These are phyloP conservation scores for Drusus annulatus DNA, from an alignment of 1,140 invertebrate species.

Conservation along the genomic window DNA sequence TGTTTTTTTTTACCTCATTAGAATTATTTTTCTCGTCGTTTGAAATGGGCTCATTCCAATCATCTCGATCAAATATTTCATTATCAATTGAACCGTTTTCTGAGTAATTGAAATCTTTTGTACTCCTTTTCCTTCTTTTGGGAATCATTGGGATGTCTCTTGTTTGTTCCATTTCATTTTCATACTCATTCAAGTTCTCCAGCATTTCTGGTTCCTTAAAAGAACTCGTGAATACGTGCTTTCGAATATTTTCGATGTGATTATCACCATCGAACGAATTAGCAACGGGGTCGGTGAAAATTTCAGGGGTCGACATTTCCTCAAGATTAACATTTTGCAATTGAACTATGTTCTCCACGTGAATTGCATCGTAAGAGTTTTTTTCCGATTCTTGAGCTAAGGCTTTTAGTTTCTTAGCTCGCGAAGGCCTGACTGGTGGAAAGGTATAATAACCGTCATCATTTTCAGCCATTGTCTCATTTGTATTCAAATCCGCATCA, in stretches of 20 bases:
- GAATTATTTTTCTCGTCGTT: conserved; percentile 39
- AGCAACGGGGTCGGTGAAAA: conserved; percentile 46
- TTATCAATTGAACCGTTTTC: conserved; percentile 48
- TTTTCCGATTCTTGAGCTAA: conserved; percentile 39
- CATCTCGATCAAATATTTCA: conserved; percentile 47
- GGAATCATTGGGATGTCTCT: conserved; percentile 50
- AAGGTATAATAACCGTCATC: conserved; percentile 71
- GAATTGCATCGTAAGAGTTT: conserved; percentile 47
- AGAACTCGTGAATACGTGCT: conserved; percentile 43
- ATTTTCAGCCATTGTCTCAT: conserved; percentile 66
- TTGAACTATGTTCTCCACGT: conserved; percentile 51
- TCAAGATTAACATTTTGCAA: conserved; percentile 34
- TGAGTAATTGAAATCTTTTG: conserved; percentile 46
- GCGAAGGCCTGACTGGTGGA: conserved; percentile 68
- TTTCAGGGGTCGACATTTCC: conserved; percentile 41
- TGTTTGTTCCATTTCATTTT: conserved; percentile 58
- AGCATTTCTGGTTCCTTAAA: conserved; percentile 56
- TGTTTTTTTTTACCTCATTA: conserved; percentile 51
- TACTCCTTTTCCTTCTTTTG: conserved; percentile 49
- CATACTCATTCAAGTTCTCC: conserved; percentile 58
- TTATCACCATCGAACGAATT: conserved; percentile 19
- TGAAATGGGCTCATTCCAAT: conserved; percentile 45
- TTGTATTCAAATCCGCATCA: conserved; percentile 63
- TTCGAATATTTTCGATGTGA: conserved; percentile 38
- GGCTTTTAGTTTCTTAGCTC: conserved; percentile 69